Percentiles rank a stretch among this genome's conserved stretches.
Conservation (phyloP, 2,888 invertebrate genomes). For the Drosophila trichaetosa region DNA sequence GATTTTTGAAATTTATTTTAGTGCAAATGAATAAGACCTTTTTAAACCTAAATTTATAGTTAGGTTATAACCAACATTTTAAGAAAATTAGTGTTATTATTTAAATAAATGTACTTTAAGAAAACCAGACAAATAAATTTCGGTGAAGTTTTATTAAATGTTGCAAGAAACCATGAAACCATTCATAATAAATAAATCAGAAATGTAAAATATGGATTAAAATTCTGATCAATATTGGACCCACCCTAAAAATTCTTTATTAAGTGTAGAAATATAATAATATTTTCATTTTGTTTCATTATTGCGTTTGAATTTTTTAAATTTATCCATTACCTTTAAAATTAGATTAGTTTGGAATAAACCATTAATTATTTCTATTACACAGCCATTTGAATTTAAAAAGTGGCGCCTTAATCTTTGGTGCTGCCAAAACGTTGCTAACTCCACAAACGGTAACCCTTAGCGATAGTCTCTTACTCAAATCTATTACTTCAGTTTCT, state of each 20-base stretch:
- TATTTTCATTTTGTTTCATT: background rate
- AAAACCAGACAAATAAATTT: background rate
- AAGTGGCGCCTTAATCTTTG: background rate
- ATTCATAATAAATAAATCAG: background rate
- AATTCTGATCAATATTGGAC: background rate
- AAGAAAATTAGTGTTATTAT: background rate
- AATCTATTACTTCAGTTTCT: background rate
- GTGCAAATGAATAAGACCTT: background rate
- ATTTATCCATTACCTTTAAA: background rate
- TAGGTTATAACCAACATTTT: background rate
- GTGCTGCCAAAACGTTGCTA: slow-evolving; percentile 1
- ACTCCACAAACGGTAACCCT: background rate
- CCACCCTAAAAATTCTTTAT: background rate
- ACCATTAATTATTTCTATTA: background rate
- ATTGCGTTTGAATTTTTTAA: background rate
- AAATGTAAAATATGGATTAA: background rate
- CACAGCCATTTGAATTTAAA: background rate
- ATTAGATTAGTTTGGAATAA: background rate
- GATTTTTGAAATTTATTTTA: background rate
- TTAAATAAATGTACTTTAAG: background rate
- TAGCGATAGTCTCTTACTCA: background rate
- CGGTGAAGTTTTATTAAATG: background rate
- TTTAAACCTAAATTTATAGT: background rate
- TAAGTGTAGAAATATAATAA: background rate
- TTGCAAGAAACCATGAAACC: background rate